A percentile compares a stretch with the other conserved stretches of the same genome.
phyloP scores from a whole-genome alignment of 1,140 invertebrate species.

The Bombus haemorrhoidalis region DNA sequence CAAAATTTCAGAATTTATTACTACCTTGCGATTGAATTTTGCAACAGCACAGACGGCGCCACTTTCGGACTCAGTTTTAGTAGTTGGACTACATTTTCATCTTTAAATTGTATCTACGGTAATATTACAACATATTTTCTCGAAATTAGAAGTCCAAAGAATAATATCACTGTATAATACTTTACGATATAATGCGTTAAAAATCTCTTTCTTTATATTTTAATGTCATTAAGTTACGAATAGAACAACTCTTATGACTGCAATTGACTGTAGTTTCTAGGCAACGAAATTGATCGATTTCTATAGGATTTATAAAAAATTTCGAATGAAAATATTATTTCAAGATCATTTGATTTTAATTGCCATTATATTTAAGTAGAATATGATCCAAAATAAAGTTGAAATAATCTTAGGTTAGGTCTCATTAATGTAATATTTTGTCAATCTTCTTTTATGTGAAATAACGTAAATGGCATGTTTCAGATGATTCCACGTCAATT shows the following conservation, averaged over 20 bases:
- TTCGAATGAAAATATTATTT: not conserved
- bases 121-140: not conserved
- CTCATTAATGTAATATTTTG: too few relatives aligned
- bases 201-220: not conserved
- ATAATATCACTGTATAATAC: not conserved
- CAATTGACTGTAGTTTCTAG: conserved; percentile 71
- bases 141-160: not conserved
- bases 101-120: not conserved
- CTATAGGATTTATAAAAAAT: not conserved
- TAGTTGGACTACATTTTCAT: not conserved
- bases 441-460: not conserved
- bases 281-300: conserved; percentile 76
- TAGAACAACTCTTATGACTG: not conserved
- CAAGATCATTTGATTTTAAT: not conserved
- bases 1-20: too few relatives aligned
- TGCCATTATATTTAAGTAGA: not conserved
- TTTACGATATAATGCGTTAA: not conserved
- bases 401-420: conserved; percentile 53
- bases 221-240: not conserved
- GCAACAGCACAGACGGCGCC: conserved; percentile 16
- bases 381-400: not conserved
- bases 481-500: conserved; percentile 77
- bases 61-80: conserved; percentile 6
- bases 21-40: conserved; percentile 10
- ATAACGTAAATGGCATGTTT: conserved; percentile 22